Evolutionary conservation across 2,888 invertebrate species (phyloP).

Genomic region (Ophion slaviceki): DNA sequence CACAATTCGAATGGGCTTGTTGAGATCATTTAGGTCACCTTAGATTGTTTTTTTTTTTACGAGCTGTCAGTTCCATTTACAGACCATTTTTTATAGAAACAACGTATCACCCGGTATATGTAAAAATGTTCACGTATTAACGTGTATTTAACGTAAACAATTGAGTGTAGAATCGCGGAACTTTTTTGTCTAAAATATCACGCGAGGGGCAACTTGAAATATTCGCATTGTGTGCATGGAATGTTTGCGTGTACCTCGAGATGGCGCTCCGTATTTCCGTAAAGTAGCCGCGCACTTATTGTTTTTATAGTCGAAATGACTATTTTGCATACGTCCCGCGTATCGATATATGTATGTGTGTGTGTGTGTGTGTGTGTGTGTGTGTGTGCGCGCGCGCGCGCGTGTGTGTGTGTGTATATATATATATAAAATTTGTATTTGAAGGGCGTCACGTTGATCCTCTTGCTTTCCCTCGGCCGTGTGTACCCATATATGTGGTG

Average conservation of each 20-base stretch:
- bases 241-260: constrained; percentile 37
- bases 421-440: constrained; percentile 32
- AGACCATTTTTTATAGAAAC: not conserved
- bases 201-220: constrained; percentile 14
- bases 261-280: constrained; percentile 3
- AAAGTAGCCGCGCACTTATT: constrained; percentile 38
- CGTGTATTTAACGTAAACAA: not conserved
- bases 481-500: constrained; percentile 27
- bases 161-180: constrained; percentile 2
- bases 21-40: not conserved
- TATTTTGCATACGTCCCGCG: constrained; percentile 61
- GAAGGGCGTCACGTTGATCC: constrained; percentile 30
- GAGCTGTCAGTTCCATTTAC: not conserved
- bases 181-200: not conserved
- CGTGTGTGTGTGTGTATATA: not conserved
- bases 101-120: not conserved
- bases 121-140: constrained; percentile 3
- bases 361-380: not conserved
- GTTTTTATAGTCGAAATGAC: constrained; percentile 41
- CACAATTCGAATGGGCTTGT: not conserved
- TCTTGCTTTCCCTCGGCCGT: constrained; percentile 11
- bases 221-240: constrained; percentile 49
- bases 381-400: rapidly evolving
- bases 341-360: constrained; percentile 29
- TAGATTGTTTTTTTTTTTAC: not conserved